Evolutionary conservation across 2,888 invertebrate genomes (phyloP).

Genomic region (Gymnocheta viridis): DNA sequence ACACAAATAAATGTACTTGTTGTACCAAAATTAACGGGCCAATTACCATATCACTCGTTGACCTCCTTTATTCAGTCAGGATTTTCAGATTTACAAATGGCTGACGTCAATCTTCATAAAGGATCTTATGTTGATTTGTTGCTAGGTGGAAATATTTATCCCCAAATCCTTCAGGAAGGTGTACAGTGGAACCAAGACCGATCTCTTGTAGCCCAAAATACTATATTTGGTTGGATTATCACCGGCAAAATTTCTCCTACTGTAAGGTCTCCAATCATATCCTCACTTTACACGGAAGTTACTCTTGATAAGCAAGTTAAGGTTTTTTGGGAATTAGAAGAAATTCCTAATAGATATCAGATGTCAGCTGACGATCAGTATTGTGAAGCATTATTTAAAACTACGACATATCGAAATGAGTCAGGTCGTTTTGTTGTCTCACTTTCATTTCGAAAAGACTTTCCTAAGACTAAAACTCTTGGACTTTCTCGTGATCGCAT

Average conservation of each 20-base stretch:
- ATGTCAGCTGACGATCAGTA: background rate
- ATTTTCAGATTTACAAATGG: background rate
- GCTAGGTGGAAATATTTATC: background rate
- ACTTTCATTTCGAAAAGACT: background rate
- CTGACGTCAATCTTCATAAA: background rate
- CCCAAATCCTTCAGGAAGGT: background rate
- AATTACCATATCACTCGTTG: background rate
- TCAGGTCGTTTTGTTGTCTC: background rate
- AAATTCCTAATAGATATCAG: background rate
- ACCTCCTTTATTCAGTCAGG: background rate
- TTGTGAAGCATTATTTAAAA: background rate
- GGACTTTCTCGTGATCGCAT: background rate
- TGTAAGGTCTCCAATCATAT: background rate
- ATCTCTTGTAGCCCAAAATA: background rate
- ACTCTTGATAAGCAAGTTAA: slow-evolving; percentile 1
- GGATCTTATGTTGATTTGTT: background rate
- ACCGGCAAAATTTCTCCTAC: background rate
- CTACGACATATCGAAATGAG: background rate
- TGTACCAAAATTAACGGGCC: too few relatives aligned
- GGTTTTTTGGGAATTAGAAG: background rate
- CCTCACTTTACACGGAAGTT: background rate
- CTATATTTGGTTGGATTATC: background rate
- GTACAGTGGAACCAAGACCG: background rate
- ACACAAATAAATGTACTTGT: too few relatives aligned
- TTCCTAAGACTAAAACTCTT: background rate